Evolutionary conservation across 2,797 vertebrate species (phyloP).

Genomic region (Pseudochirops cupreus): DNA sequence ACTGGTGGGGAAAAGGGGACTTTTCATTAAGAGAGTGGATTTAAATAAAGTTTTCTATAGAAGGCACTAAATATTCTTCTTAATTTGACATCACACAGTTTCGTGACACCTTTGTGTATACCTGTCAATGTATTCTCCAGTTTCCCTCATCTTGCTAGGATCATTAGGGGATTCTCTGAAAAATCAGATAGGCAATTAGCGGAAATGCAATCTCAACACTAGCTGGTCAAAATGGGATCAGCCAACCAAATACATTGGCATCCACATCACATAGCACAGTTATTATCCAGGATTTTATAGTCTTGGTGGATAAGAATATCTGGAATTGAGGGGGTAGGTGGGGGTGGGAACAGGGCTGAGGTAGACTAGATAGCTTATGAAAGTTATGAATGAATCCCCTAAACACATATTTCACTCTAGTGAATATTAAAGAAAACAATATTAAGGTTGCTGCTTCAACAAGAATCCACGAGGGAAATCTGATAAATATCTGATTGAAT

Average conservation of each 20-base stretch:
- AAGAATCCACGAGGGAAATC: conserved; percentile 70
- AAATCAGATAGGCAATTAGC: conserved; percentile 47
- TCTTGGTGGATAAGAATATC: background rate
- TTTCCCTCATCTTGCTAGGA: conserved; percentile 42
- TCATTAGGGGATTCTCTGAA: conserved; percentile 53
- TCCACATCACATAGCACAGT: conserved; percentile 13
- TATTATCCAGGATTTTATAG: conserved; percentile 6
- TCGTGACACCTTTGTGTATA: conserved; percentile 3
- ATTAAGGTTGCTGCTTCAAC: conserved; percentile 62
- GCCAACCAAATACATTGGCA: background rate
- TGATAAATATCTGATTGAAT: conserved; percentile 80
- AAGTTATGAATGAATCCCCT: background rate
- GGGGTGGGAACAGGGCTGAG: background rate
- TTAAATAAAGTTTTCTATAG: conserved; percentile 21
- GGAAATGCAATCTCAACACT: conserved; percentile 29
- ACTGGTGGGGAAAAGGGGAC: background rate
- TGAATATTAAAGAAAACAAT: conserved; percentile 74
- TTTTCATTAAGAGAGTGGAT: background rate
- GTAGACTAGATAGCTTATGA: background rate
- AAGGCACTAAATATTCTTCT: conserved; percentile 28
- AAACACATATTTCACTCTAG: conserved; percentile 4
- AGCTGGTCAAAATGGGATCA: conserved; percentile 36
- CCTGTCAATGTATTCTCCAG: conserved; percentile 15
- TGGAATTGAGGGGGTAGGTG: background rate
- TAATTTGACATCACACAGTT: conserved; percentile 31